These are phyloP conservation scores for Priocnemis perturbator DNA, from an alignment of 2,888 invertebrate genomes.

Conservation along the genomic window DNA sequence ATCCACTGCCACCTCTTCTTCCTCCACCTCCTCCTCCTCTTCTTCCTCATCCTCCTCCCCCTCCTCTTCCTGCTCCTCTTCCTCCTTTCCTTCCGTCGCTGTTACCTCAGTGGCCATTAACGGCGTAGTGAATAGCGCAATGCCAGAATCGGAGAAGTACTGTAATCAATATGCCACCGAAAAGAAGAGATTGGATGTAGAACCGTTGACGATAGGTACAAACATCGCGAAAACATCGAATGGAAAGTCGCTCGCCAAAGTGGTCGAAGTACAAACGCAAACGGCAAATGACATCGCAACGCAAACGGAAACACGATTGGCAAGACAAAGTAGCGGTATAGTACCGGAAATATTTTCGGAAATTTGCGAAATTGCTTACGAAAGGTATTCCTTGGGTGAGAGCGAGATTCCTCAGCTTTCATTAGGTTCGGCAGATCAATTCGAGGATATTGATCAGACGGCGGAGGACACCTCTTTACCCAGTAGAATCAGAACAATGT, in stretches of 20 bases:
- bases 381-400: conserved; percentile 48
- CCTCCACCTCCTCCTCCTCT: no score
- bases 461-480: conserved; percentile 67
- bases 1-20: no score
- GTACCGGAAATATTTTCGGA: conserved; percentile 53
- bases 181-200: no score
- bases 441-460: conserved; percentile 66
- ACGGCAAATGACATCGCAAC: conserved; percentile 73
- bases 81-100: no score
- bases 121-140: no score
- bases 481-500: conserved; percentile 71
- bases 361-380: conserved; percentile 60
- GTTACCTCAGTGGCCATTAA: no score
- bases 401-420: conserved; percentile 62
- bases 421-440: conserved; percentile 64
- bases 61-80: no score
- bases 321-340: conserved; percentile 31
- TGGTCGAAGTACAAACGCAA: conserved; percentile 72
- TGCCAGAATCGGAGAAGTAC: no score
- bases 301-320: conserved; percentile 64
- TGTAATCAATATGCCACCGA: conserved; percentile 18
- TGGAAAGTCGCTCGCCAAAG: conserved; percentile 59
- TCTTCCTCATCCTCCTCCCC: no score
- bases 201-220: conserved; percentile 17
- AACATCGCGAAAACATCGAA: conserved; percentile 46